Evolutionary conservation across 1,140 invertebrate species (phyloP), one percentile per base, ranked within the genome.

Genomic region (Aphaenogaster rudis): DNA sequence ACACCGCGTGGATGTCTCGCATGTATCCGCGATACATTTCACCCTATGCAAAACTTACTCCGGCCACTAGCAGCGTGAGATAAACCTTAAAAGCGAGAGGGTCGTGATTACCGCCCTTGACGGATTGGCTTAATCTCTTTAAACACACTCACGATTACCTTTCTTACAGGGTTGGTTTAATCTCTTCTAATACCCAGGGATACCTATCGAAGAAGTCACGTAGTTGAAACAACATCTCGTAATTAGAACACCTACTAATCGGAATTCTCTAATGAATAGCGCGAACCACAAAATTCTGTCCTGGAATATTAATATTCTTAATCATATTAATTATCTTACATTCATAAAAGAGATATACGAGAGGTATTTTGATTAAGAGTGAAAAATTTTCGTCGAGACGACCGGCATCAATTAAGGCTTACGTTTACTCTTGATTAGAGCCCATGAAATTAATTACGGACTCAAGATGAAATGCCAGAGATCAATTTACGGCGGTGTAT

Each of bases 401-500:
- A 11, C 13, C 45, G 13, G 11, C 28, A 7, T 6, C 17, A 72
- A 82, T 82, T 57, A 72, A 13, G 42, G n/a, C 36, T 59, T 52
- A 52, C 3, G 36, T 69, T 74, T 28, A 9, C n/a, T 42, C 33
- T 36, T 52, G n/a, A 64, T 77, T 85, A 78, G 11, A 50, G 13
- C 42, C 45, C 4, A 45, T 13, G 45, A 64, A 78, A 78, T 78
- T 85, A 63, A 78, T 85, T 64, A 64, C 33, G 13, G 33, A 54
- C 4, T 72, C 6, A n/a, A 52, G 36, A 52, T 52, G 36, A 77
- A 85, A 77, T 64, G 64, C 6, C 33, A 45, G 8, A 28, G 28
- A 64, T 85, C 33, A 52, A 85, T 85, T 63, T 85, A 78, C 8
- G 39, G 17, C 21, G 36, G 7, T 36, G 17, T 69, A 28, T 82